Percentiles rank a stretch among this genome's conserved stretches.
These are phyloP conservation scores for Papilio elwesi DNA, from an alignment of 2,888 invertebrate species.

Conservation along the genomic window DNA sequence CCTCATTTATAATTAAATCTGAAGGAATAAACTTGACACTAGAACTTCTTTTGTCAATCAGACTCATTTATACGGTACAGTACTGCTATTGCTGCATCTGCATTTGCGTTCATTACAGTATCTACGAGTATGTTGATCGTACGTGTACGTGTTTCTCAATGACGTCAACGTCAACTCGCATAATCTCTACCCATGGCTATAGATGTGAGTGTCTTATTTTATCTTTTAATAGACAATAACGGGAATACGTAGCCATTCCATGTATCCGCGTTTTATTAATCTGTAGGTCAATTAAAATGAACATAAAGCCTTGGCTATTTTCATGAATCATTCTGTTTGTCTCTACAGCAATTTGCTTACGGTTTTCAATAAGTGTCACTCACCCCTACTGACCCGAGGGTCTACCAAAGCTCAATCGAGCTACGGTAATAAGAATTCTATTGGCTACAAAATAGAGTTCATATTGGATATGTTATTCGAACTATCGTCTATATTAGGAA, in stretches of 20 bases:
- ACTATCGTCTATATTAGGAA: conserved; percentile 12
- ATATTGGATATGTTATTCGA: background rate
- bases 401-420: background rate
- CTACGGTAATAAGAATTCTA: background rate
- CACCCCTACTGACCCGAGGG: conserved; percentile 14
- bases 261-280: background rate
- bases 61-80: too few relatives aligned
- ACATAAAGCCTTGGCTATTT: background rate
- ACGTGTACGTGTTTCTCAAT: too few relatives aligned
- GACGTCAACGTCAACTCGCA: too few relatives aligned
- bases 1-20: too few relatives aligned
- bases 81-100: too few relatives aligned
- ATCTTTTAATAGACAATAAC: too few relatives aligned
- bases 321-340: background rate
- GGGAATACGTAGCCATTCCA: background rate
- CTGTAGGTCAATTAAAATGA: background rate
- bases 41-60: too few relatives aligned
- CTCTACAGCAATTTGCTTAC: conserved; percentile 14
- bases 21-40: too few relatives aligned
- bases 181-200: too few relatives aligned
- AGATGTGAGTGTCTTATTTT: too few relatives aligned
- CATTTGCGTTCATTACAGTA: too few relatives aligned
- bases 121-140: too few relatives aligned
- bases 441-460: background rate
- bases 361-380: conserved; percentile 23